A percentile compares a stretch with the other conserved stretches of the same genome.
These are phyloP conservation scores for Drosophila aldrichi DNA, from an alignment of 2,888 invertebrate species.

Conservation along the genomic window DNA sequence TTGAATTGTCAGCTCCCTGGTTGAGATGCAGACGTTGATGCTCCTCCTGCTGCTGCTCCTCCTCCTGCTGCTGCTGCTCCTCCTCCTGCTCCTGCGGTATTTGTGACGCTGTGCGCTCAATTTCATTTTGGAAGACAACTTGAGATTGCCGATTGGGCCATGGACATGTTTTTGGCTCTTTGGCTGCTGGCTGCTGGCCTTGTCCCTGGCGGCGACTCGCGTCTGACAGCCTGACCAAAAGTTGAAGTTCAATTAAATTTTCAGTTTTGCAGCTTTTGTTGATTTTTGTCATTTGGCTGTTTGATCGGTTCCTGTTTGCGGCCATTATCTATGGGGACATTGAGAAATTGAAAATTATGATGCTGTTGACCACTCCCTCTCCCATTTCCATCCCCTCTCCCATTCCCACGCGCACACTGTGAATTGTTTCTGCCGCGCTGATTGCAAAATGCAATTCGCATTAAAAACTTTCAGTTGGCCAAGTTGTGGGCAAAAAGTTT, in stretches of 20 bases:
- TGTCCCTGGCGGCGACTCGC: slow-evolving; percentile 20
- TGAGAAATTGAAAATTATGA: slow-evolving; percentile 62
- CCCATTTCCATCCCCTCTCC: neutral
- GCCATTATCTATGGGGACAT: slow-evolving; percentile 36
- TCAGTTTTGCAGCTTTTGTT: slow-evolving; percentile 33
- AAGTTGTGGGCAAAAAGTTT: slow-evolving; percentile 47
- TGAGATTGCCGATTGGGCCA: slow-evolving; percentile 51
- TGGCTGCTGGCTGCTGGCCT: slow-evolving; percentile 30
- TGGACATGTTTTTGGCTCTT: slow-evolving; percentile 38
- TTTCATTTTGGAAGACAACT: slow-evolving; percentile 55
- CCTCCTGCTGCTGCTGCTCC: neutral
- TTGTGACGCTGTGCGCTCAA: slow-evolving; percentile 44
- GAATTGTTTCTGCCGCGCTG: slow-evolving; percentile 47
- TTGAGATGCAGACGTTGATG: slow-evolving; percentile 44
- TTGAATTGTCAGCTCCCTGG: slow-evolving; percentile 63
- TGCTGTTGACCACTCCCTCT: slow-evolving; percentile 13
- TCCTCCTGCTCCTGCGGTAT: neutral
- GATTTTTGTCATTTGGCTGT: slow-evolving; percentile 37
- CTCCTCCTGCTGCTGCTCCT: neutral
- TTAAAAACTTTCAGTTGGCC: slow-evolving; percentile 57
- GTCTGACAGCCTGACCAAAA: slow-evolving; percentile 28
- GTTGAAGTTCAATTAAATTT: slow-evolving; percentile 77
- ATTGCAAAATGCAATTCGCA: slow-evolving; percentile 74
- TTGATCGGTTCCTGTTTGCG: slow-evolving; percentile 22
- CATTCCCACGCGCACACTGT: neutral